Conservation (phyloP, 37 sponge, comb jelly and placozoan species). For the Crambe crambe region DNA sequence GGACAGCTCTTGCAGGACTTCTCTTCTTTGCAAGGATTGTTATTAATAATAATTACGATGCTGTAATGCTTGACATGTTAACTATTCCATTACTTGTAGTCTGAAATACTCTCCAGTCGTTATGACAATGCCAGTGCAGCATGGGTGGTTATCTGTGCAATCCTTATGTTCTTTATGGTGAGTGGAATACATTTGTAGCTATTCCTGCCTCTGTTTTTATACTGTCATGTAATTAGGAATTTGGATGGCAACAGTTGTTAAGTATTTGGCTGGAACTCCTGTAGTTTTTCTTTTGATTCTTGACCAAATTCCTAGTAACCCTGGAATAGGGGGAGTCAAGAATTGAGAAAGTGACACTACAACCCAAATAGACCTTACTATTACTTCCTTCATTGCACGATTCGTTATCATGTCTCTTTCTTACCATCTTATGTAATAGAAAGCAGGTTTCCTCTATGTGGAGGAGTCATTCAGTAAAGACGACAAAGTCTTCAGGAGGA, state of each 20-base stretch:
- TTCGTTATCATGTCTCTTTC: no score
- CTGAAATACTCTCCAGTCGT: constrained; percentile 72
- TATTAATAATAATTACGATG: background rate
- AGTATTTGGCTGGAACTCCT: no score
- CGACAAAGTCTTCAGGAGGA: constrained; percentile 61
- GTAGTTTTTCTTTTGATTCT: no score
- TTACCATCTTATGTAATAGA: no score
- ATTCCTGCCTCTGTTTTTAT: background rate
- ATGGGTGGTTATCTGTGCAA: constrained; percentile 78
- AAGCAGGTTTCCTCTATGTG: constrained; percentile 90
- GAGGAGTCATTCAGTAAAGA: constrained; percentile 71
- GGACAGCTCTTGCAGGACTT: no score
- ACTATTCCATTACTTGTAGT: background rate
- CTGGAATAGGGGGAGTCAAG: no score
- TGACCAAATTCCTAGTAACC: no score
- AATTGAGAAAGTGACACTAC: no score
- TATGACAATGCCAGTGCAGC: constrained; percentile 86
- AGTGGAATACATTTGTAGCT: constrained; percentile 6
- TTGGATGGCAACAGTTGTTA: background rate
- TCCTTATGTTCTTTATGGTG: constrained; percentile 93
- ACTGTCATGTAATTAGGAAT: background rate
- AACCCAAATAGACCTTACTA: no score
- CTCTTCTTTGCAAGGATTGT: no score
- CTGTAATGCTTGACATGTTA: background rate
- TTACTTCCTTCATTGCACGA: no score